Conservation (phyloP, 1,140 invertebrate species). For the Aphidius ervi region DNA sequence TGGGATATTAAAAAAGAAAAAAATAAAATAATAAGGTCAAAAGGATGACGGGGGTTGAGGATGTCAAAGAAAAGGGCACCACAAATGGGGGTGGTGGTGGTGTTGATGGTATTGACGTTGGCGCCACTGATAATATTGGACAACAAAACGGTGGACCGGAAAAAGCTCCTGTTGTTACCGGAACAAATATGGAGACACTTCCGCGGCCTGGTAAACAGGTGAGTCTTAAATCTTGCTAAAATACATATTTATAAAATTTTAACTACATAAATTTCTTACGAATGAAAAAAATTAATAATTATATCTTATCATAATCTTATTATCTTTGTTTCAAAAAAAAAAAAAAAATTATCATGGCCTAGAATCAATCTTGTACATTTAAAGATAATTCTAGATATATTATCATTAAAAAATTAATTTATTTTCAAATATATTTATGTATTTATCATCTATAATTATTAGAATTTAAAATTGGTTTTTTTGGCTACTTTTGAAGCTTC, state of each 20-base stretch:
- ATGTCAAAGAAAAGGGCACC: slow-evolving; percentile 31
- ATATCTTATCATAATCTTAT: no score
- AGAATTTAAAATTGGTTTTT: no score
- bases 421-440: no score
- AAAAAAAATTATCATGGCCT: no score
- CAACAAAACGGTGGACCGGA: slow-evolving; percentile 50
- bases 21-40: slow-evolving; percentile 34
- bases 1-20: slow-evolving; percentile 29
- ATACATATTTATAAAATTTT: slow-evolving; percentile 2
- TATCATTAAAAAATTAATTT: no score
- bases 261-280: not conserved
- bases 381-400: no score
- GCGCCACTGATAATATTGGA: slow-evolving; percentile 51
- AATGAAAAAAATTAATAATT: not conserved
- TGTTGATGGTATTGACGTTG: slow-evolving; percentile 41
- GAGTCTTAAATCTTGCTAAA: slow-evolving; percentile 19
- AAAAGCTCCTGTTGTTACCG: slow-evolving; percentile 59
- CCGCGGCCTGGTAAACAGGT: slow-evolving; percentile 58
- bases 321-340: no score
- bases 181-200: slow-evolving; percentile 60
- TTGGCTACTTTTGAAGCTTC: no score
- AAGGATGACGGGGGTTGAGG: slow-evolving; percentile 46
- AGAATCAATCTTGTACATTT: no score
- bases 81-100: slow-evolving; percentile 30
- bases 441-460: no score